These are phyloP conservation scores for Cephalopterus ornatus DNA, from an alignment of 2,113 vertebrate species.

Conservation along the genomic window DNA sequence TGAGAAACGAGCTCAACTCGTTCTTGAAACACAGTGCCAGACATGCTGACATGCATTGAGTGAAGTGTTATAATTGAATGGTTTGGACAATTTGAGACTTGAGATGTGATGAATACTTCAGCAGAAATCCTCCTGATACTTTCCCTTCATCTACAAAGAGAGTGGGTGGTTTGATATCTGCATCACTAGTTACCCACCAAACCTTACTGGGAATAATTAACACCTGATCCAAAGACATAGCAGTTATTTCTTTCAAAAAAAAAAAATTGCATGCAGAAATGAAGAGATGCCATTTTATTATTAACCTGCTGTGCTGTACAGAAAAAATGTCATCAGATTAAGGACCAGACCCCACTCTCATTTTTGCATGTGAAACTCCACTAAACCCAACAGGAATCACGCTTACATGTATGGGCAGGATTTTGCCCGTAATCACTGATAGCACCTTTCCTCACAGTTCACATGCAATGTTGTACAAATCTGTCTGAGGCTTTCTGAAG, in stretches of 20 bases:
- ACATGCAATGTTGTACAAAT: slow-evolving; percentile 47
- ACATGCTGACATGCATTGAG: slow-evolving; percentile 32
- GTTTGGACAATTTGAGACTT: slow-evolving; percentile 67
- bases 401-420: background rate
- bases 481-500: slow-evolving; percentile 48
- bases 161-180: slow-evolving; percentile 57
- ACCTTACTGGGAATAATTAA: slow-evolving; percentile 68
- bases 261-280: slow-evolving; percentile 26
- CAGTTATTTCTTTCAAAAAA: slow-evolving; percentile 8
- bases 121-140: slow-evolving; percentile 54
- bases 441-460: slow-evolving; percentile 68
- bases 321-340: slow-evolving; percentile 61
- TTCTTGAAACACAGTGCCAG: slow-evolving; percentile 27
- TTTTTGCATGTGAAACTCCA: background rate
- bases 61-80: slow-evolving; percentile 60
- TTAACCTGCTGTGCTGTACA: slow-evolving; percentile 54
- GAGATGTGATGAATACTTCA: slow-evolving; percentile 35
- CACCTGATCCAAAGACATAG: slow-evolving; percentile 59
- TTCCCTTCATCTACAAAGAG: slow-evolving; percentile 58
- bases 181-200: slow-evolving; percentile 65
- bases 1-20: background rate
- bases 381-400: background rate
- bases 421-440: slow-evolving; percentile 20
- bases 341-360: background rate
- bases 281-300: slow-evolving; percentile 69